Evolutionary conservation across 1,140 invertebrate genomes (phyloP).

Genomic region (Chionoecetes opilio): DNA sequence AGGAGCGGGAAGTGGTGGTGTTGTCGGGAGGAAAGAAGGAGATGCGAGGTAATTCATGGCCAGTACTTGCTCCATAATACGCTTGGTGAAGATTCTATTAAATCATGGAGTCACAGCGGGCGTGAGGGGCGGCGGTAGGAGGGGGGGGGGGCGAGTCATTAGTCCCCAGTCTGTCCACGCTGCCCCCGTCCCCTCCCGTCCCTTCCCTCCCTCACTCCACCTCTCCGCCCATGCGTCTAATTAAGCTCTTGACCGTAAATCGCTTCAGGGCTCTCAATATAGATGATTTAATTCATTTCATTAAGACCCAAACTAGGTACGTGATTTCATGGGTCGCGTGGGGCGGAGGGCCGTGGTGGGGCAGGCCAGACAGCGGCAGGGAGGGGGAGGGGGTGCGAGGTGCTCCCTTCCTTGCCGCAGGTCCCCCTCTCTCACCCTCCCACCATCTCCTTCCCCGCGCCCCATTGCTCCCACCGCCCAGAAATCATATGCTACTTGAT

Average conservation of each 20-base stretch:
- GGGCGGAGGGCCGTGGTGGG: background rate
- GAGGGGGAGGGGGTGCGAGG: background rate
- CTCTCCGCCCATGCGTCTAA: slow-evolving; percentile 66
- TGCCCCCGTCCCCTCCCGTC: background rate
- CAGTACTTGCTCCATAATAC: slow-evolving; percentile 70
- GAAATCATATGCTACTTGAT: slow-evolving; percentile 76
- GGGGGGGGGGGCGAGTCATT: slow-evolving; percentile 61
- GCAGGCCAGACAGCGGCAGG: background rate
- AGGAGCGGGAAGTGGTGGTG: slow-evolving; percentile 54
- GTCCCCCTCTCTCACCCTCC: background rate
- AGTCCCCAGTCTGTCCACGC: slow-evolving; percentile 44
- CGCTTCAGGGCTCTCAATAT: slow-evolving; percentile 74
- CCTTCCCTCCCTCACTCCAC: slow-evolving; percentile 40
- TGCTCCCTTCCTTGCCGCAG: background rate
- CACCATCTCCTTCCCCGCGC: background rate
- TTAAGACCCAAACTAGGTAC: slow-evolving; percentile 79
- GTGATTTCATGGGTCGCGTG: slow-evolving; percentile 68
- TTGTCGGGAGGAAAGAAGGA: slow-evolving; percentile 57
- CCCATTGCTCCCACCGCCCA: slow-evolving; percentile 60
- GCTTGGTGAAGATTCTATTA: slow-evolving; percentile 77
- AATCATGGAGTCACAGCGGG: slow-evolving; percentile 72
- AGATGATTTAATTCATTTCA: slow-evolving; percentile 80
- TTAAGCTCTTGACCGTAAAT: slow-evolving; percentile 78
- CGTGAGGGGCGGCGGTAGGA: slow-evolving; percentile 30
- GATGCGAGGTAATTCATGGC: slow-evolving; percentile 69